Evolutionary conservation across 2,888 invertebrate species (phyloP).

Genomic region (Thelaira solivaga): DNA sequence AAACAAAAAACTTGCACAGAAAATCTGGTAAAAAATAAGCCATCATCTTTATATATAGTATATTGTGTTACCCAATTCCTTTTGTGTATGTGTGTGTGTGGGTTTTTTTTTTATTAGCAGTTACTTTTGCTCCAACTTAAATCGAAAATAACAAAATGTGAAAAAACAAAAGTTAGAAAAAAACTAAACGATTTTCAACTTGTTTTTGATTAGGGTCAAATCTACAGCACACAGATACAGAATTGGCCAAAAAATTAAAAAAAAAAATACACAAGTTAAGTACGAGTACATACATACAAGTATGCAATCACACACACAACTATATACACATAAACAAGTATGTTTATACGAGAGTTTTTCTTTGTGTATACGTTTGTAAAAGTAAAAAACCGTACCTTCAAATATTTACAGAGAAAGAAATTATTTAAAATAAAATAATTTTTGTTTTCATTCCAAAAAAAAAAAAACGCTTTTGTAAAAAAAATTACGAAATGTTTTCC

Average conservation of each 20-base stretch:
- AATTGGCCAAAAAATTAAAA: slow-evolving; percentile 27
- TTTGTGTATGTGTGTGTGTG: slow-evolving; percentile 15
- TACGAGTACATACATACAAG: no score
- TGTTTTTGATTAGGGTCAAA: slow-evolving; percentile 63
- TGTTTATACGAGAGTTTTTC: neutral
- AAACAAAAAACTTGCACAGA: neutral
- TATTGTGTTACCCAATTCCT: slow-evolving; percentile 24
- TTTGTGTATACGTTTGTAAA: neutral
- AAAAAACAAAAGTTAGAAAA: slow-evolving; percentile 16
- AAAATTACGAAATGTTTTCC: no score
- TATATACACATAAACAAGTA: neutral
- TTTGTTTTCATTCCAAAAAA: no score
- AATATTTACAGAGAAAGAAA: slow-evolving; percentile 27
- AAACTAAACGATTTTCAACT: slow-evolving; percentile 62
- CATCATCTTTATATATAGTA: slow-evolving; percentile 50
- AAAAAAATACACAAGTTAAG: neutral
- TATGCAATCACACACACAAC: no score
- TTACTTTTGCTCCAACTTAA: slow-evolving; percentile 45
- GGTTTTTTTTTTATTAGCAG: no score
- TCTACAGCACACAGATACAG: slow-evolving; percentile 42
- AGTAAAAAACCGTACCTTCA: slow-evolving; percentile 33
- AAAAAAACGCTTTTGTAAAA: no score
- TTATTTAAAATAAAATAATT: neutral
- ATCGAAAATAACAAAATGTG: slow-evolving; percentile 39
- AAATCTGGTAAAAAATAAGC: slow-evolving; percentile 35